These are phyloP conservation scores for Protonemura montana DNA, from an alignment of 2,888 invertebrate genomes.

Conservation along the genomic window DNA sequence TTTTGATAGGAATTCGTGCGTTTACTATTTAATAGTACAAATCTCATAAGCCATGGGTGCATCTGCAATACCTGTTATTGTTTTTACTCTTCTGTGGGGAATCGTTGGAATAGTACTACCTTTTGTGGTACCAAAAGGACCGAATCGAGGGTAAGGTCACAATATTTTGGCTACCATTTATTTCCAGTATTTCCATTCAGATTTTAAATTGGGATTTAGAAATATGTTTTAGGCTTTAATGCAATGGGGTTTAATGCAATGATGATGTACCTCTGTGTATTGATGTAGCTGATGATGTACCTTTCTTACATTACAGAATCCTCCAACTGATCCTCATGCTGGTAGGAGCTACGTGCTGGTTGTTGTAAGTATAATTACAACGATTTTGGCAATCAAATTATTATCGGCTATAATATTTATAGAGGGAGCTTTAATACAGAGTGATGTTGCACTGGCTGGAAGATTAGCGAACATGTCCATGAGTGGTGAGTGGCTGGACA, in stretches of 20 bases:
- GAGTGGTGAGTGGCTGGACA: too few relatives aligned
- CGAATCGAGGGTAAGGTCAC: constrained; percentile 59
- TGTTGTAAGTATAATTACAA: constrained; percentile 55
- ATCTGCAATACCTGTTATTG: constrained; percentile 57
- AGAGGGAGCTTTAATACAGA: too few relatives aligned
- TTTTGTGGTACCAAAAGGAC: constrained; percentile 60
- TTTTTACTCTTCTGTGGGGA: constrained; percentile 60
- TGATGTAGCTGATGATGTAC: background rate
- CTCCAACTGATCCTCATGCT: constrained; percentile 55
- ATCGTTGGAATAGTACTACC: constrained; percentile 60
- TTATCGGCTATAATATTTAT: too few relatives aligned
- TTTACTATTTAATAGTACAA: background rate
- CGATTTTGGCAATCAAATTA: too few relatives aligned
- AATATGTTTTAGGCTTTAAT: too few relatives aligned
- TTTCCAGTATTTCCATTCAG: background rate
- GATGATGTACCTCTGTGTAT: too few relatives aligned
- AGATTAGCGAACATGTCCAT: too few relatives aligned
- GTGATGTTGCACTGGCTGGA: too few relatives aligned
- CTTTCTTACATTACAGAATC: constrained; percentile 52
- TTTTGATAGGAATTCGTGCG: background rate
- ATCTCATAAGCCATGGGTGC: constrained; percentile 55
- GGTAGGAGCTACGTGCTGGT: constrained; percentile 56
- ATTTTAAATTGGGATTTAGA: background rate
- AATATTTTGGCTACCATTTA: background rate
- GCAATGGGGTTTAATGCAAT: too few relatives aligned